Base-by-base conservation (phyloP, 2,888 invertebrate genomes). In the Trimorus sp. region DNA sequence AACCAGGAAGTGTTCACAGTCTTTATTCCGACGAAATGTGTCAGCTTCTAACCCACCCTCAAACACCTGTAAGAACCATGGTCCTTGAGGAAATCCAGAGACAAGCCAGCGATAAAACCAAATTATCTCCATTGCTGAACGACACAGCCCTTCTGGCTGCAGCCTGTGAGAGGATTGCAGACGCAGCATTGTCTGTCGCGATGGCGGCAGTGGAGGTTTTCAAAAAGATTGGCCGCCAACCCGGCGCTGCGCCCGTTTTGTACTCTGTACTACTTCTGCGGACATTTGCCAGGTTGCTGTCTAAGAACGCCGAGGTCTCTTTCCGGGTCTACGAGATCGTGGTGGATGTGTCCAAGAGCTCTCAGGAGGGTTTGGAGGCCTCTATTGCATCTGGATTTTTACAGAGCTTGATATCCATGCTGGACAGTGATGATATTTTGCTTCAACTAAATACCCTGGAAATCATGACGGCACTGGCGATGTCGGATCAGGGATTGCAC, bases 361-460 rank as follows among this genome's bases (percentile, higher is more conserved):
- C 95, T 0, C 92, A 93, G 66, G 92, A 93, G 1, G 92, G 94
- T 54, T 93, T 97, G 56, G 92, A 93, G 56, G 91, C 93, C 42
- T 93, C 95, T 12, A 93, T 93, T 42, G 93, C 93, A 11, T 92
- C 93, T 73, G 95, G 95, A 14, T 94, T 97, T 63, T 91, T 97
- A 51, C 93, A 94, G 14, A 93, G 93, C 79, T 94, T 97, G 86
- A 89, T 97, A 15, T 91, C 93, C 38, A 95, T 96, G 89, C 89
- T 97, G 16, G 92, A 95, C 62, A 93, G 93, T 56, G 93, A 95
- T 81, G 98, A 98, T 92, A 92, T 97, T 51, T 92, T 98, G 60
- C 92, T 96, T 53, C 96, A 96, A 90, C 92, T 98, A 78, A 98
- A 97, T 89, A 94, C 96, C 66, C 91, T 98, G 65, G 97, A 98